A percentile compares a stretch with the other conserved stretches of the same genome.
Conservation (phyloP, 2,888 invertebrate genomes). For the Miltochrista miniata region DNA sequence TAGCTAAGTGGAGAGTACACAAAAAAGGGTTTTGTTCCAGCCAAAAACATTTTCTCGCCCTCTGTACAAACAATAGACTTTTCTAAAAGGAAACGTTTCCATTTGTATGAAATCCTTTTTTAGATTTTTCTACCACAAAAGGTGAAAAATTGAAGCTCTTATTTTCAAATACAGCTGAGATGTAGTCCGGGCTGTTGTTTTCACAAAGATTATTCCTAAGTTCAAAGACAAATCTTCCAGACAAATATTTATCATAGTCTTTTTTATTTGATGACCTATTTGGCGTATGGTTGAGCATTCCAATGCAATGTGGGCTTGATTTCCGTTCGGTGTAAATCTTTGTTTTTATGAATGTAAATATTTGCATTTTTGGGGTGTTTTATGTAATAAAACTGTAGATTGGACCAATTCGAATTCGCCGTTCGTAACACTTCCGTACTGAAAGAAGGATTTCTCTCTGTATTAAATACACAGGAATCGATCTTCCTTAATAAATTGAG, state of each 20-base stretch:
- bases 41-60: conserved; percentile 43
- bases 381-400: no score
- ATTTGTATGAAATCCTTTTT: conserved; percentile 54
- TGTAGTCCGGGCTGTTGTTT: conserved; percentile 9
- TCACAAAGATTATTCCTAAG: conserved; percentile 19
- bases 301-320: background rate
- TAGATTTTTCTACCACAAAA: conserved; percentile 40
- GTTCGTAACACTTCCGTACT: no score
- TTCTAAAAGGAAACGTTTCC: conserved; percentile 50
- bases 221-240: conserved; percentile 5
- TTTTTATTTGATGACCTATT: background rate
- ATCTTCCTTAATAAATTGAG: no score
- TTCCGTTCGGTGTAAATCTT: conserved; percentile 8
- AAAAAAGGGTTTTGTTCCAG: conserved; percentile 36
- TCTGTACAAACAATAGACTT: conserved; percentile 53
- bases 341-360: background rate
- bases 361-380: background rate
- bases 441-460: no score
- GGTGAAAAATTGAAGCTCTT: conserved; percentile 39
- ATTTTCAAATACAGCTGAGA: conserved; percentile 25
- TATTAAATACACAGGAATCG: no score
- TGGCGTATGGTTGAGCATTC: background rate
- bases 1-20: conserved; percentile 22
- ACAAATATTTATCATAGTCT: background rate
- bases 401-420: no score